Evolutionary conservation across 2,888 invertebrate genomes (phyloP), one percentile per base, ranked within the genome.

Genomic region (Lithophane semibrunnea): DNA sequence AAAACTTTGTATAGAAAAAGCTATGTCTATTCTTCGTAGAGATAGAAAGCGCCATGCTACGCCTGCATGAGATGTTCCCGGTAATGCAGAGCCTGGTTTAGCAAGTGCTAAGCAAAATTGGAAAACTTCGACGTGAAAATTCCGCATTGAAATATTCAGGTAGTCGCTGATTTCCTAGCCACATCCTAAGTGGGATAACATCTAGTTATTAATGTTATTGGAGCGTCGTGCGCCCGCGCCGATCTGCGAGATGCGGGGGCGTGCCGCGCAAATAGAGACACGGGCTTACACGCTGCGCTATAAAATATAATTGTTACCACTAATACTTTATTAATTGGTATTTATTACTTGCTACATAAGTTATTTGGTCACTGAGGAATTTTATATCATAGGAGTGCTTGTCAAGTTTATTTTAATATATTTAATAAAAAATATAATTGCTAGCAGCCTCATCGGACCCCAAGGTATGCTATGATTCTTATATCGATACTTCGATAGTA

Each of bases 231-330:
- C 85, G 88, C 80, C 68, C 76, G 86, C 85, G 85, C 82, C 74
- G 65, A 24, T 83, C 63, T 47, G n/a, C 56, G 52, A 69, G 54
- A 49, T 52, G 77, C 73, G 82, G 79, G 84, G 86, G 85, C 86
- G 83, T 83, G 89, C 83, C 83, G 83, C 75, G 82, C 86, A 85
- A 87, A 91, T 89, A 86, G 86, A 91, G 86, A 83, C 89, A 84
- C 79, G 49, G 71, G 65, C 73, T 70, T 82, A 81, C 82, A 73
- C 76, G 72, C 77, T 77, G 54, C 42, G 56, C 65, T 79, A 72
- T 83, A 73, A 70, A 84, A 74, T 73, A 83, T 70, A 78, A 86
- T 83, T 83, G 78, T 84, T 78, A 69, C n/a, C 12, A 67, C 56
- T 77, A 87, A 85, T 81, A 71, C 52, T 54, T 71, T 75, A 73